Evolutionary conservation across 1,140 invertebrate genomes (phyloP), one percentile per base, ranked within the genome.

Genomic region (Temnothorax nylanderi): DNA sequence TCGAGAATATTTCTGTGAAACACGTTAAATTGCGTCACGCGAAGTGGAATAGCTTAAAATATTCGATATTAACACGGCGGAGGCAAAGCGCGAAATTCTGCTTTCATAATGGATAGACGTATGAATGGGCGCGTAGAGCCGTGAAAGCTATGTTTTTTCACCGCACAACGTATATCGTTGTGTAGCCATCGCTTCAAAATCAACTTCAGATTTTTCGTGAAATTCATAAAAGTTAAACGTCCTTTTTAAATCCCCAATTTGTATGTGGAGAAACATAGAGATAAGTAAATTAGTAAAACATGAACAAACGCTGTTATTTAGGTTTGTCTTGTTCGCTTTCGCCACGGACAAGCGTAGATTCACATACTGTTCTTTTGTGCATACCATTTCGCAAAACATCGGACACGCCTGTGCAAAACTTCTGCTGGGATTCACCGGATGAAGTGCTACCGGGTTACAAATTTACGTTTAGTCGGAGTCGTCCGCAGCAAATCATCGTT

Each of bases 361-460:
- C 44, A 34, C 34, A 6, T 58, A 58, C 72, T 4, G 21, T 51
- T 76, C 80, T 85, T 87, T 85, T 77, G 58, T 64, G 13, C 21
- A 21, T 41, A 11, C 37, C 21, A 49, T 32, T 32, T 87, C 26
- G 85, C 58, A 69, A 67, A 86, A 86, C 67, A 65, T 32, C 58
- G 54, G 37, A 54, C 8, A 13, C 56, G 21, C 3, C 18, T 8
- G 69, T 62, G 78, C 54, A 72, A 90, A 75, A 88, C 76, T 88
- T 54, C 37, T 49, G 80, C 54, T 56, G 75, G 84, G 69, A 89
- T 87, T 91, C 91, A 91, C 86, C 86, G 81, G 44, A 64, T 89
- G 69, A 87, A 89, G 84, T 89, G 89, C 86, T 88, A 85, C 77
- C 62, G 64, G 62, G 71, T 87, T 76, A 72, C 74, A 89, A 92